Evolutionary conservation across 2,797 vertebrate genomes (phyloP), one percentile per base, ranked within the genome.

Genomic region (Halcyon chelicuti): DNA sequence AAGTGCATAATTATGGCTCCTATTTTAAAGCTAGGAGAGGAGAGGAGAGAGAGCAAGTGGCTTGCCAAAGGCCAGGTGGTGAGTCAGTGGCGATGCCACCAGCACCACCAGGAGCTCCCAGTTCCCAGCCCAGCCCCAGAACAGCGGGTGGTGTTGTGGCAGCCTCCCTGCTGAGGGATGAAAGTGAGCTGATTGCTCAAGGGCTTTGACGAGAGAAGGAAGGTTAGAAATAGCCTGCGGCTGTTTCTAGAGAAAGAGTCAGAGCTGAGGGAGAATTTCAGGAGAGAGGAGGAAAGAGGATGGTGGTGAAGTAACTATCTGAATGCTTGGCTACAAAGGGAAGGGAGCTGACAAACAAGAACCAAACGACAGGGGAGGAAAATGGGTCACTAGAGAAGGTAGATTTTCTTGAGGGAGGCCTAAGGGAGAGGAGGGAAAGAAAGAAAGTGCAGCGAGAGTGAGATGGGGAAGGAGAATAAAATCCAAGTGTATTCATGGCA

Each of bases 141-240:
- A 75, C 62, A 19, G 2, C 5, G 4, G 4, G 63, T 19, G 5
- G 67, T 2, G 4, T 37, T 6, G 0, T 75, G 62, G 65, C 62
- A 78, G 82, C 67, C 39, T 94, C 47, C 68, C 71, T 42, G 42
- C 58, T 40, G n/a, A 62, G 72, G 92, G 79, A 90, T 74, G 91
- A 79, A 93, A 96, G 76, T 22, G 15, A 91, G 39, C 68, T 81
- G 93, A 88, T 95, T 95, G 94, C 94, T 88, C 77, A 83, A 90
- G 74, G 1, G 0, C 78, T 94, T 89, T 86, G 83, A 90, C 71
- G 87, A 92, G 67, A 91, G 77, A 55, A 77, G 47, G 78, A 92
- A 87, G 68, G 67, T 80, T 94, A 87, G 88, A 93, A 96, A 90
- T 81, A 93, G 82, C 93, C 93, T 74, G 26, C 3, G 40, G 90